Base-by-base conservation (phyloP, 2,113 vertebrate genomes). In the Zingel zingel region DNA sequence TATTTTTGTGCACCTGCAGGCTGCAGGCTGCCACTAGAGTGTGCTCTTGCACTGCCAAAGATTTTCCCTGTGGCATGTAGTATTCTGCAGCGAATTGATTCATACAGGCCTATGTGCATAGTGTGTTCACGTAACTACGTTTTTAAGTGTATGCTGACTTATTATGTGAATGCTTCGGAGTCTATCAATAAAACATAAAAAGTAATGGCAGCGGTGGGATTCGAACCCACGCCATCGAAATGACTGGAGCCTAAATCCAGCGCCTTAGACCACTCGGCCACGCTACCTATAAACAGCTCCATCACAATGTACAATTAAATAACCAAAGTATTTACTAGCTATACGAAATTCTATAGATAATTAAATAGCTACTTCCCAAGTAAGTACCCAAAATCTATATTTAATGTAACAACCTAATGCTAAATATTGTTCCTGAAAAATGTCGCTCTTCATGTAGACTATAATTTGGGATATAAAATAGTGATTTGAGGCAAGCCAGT, bases 201-300 rank as follows among this genome's bases (percentile, higher is more conserved):
- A 0, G 1, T 0, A 0, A 0, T 91, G 90, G 90, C 90, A 92
- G 89, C 89, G 91, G 91, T 90, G 91, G 91, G 91, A 92, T 92
- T 92, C 91, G 91, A 92, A 92, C 90, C 90, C 90, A 92, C 91
- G 91, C 86, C 91, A 92, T 91, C 91, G 91, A 89, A 92, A 92
- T 92, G 91, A 92, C 91, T 92, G 91, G 91, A 91, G 91, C 91
- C 91, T 92, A 92, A 92, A 92, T 91, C 91, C 91, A 92, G 91
- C 91, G 91, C 91, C 91, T 92, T 92, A 92, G 89, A 92, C 91
- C 91, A 92, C 91, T 92, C 91, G 91, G 91, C 90, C 90, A 92
- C 91, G 89, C 91, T 92, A 92, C 83, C 74, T 48, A 1, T 16
- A 6, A 2, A 4, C 59, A 3, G 2, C 30, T 5, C 5, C 0